Conservation (phyloP, 2,888 invertebrate genomes). For the Crocallis elinguaria region DNA sequence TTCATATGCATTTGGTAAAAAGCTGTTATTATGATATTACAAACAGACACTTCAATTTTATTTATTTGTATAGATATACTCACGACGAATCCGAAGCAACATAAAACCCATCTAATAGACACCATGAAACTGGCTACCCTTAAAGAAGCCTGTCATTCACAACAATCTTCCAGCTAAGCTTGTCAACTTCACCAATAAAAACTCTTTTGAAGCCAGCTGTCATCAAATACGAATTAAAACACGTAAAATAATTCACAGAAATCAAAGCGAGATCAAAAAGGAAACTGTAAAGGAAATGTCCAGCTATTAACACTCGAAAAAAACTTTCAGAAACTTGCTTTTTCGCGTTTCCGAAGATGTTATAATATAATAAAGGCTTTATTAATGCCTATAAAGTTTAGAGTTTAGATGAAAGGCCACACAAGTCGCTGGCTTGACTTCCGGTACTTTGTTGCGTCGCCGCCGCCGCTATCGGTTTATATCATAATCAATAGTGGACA, state of each 20-base stretch:
- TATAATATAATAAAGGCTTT: slow-evolving; percentile 20
- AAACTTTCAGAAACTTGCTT: slow-evolving; percentile 17
- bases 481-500: slow-evolving; percentile 45
- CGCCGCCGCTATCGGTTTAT: slow-evolving; percentile 44
- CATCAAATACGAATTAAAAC: slow-evolving; percentile 38
- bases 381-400: slow-evolving; percentile 23
- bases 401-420: slow-evolving; percentile 23
- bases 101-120: slow-evolving; percentile 6
- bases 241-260: slow-evolving; percentile 52
- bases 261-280: slow-evolving; percentile 54
- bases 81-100: too few species aligned
- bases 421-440: slow-evolving; percentile 27
- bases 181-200: slow-evolving; percentile 21
- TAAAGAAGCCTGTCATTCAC: slow-evolving; percentile 16
- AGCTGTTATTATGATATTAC: too few species aligned
- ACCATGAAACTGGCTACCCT: neutral
- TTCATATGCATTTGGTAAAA: too few species aligned
- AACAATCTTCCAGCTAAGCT: slow-evolving; percentile 5
- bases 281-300: slow-evolving; percentile 25
- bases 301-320: slow-evolving; percentile 21
- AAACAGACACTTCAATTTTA: too few species aligned
- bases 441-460: slow-evolving; percentile 31
- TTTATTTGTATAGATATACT: too few species aligned
- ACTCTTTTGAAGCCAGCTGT: slow-evolving; percentile 37
- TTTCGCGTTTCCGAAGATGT: slow-evolving; percentile 22